Evolutionary conservation across 2,797 vertebrate genomes (phyloP).

Genomic region (Poecilia velifera): DNA sequence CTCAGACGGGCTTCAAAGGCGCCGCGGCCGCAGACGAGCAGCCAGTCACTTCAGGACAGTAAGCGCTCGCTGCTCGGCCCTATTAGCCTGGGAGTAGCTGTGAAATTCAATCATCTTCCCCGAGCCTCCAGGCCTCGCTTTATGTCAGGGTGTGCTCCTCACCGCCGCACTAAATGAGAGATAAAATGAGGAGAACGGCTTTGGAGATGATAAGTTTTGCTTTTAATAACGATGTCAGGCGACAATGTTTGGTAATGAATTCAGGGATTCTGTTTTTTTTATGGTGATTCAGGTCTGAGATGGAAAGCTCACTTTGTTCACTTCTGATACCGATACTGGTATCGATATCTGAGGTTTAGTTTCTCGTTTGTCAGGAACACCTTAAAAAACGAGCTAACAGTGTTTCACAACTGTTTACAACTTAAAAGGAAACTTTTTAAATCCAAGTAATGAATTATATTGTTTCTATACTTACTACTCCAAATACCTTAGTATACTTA

Average conservation of each 20-base stretch:
- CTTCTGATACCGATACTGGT: no score
- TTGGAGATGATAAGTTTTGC: slow-evolving; percentile 56
- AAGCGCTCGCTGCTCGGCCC: slow-evolving; percentile 74
- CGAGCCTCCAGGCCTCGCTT: slow-evolving; percentile 66
- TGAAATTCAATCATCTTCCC: slow-evolving; percentile 82
- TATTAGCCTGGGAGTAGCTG: slow-evolving; percentile 81
- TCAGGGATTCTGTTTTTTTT: slow-evolving; percentile 18
- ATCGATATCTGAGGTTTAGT: no score
- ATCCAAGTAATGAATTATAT: no score
- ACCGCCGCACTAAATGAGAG: slow-evolving; percentile 53
- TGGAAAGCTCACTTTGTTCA: no score
- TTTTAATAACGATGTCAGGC: slow-evolving; percentile 57
- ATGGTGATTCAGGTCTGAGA: slow-evolving; percentile 24
- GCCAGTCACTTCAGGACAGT: slow-evolving; percentile 78
- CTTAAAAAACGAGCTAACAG: no score
- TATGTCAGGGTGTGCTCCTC: slow-evolving; percentile 66
- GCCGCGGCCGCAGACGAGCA: slow-evolving; percentile 55
- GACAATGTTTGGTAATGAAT: slow-evolving; percentile 58
- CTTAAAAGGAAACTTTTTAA: no score
- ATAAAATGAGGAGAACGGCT: slow-evolving; percentile 46
- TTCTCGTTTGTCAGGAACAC: no score
- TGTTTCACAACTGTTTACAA: no score
- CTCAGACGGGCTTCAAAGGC: slow-evolving; percentile 72
- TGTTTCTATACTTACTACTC: no score
- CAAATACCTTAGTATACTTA: no score